A percentile compares a stretch with the other conserved stretches of the same genome.
phyloP scores from a whole-genome alignment of 2,113 vertebrate species.

The Chunga burmeisteri region DNA sequence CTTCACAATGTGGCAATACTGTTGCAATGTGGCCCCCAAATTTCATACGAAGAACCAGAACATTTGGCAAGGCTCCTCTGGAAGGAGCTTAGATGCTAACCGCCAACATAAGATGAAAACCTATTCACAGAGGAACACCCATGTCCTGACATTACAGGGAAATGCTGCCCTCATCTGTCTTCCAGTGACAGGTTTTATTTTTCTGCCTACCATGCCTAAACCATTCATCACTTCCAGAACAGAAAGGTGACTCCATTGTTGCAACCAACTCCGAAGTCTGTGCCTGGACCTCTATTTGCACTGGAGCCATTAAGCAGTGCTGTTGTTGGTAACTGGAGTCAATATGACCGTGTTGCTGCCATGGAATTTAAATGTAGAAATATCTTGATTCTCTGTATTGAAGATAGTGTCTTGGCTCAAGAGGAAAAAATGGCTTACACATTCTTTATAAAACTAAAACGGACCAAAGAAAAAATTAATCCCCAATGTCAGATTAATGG shows the following conservation, averaged over 20 bases:
- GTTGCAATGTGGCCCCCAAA: fast-evolving
- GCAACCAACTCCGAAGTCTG: neutral
- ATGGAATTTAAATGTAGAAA: neutral
- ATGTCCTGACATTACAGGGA: neutral
- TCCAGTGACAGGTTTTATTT: neutral
- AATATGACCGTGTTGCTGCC: neutral
- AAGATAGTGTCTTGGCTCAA: neutral
- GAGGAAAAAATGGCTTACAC: neutral
- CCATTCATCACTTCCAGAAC: neutral
- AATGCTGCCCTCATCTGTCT: slow-evolving; percentile 54
- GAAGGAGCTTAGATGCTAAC: neutral
- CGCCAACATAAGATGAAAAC: neutral
- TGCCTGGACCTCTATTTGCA: neutral
- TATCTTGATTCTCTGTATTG: neutral
- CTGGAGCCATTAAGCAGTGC: neutral
- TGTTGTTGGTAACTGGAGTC: neutral
- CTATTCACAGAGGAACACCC: neutral
- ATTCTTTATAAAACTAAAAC: neutral
- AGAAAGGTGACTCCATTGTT: neutral
- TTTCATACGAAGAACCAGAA: neutral
- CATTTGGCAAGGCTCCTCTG: neutral
- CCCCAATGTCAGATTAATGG: neutral
- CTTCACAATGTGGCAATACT: neutral
- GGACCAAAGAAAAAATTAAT: neutral
- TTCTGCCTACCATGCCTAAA: neutral